These are phyloP conservation scores for Rhopalosiphum nymphaeae DNA, from an alignment of 2,888 invertebrate species.

Conservation along the genomic window DNA sequence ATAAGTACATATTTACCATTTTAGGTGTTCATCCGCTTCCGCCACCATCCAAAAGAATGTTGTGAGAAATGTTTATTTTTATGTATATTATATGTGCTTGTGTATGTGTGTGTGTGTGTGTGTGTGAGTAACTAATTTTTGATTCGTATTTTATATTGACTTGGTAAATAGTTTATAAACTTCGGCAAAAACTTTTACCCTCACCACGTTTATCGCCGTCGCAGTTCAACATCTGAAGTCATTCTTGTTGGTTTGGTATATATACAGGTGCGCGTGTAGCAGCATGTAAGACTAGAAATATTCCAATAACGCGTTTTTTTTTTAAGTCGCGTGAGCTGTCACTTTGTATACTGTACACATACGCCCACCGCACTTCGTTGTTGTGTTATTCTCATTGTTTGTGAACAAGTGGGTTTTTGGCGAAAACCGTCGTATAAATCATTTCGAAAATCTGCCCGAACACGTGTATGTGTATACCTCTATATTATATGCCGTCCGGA, in stretches of 20 bases:
- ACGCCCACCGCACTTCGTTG: neutral
- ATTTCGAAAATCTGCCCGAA: conserved; percentile 39
- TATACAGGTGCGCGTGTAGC: neutral
- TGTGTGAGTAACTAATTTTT: neutral
- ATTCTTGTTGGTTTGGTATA: neutral
- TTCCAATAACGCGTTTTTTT: neutral
- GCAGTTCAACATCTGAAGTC: neutral
- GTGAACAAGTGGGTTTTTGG: conserved; percentile 27
- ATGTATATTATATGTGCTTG: no score
- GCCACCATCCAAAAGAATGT: neutral
- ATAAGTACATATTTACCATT: neutral
- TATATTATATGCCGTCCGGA: conserved; percentile 30
- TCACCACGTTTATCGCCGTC: neutral
- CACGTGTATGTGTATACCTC: neutral
- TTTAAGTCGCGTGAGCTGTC: neutral
- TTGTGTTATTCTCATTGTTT: neutral
- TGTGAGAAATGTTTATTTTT: neutral
- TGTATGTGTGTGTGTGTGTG: no score
- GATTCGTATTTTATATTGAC: neutral
- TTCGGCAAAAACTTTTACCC: neutral
- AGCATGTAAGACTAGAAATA: conserved; percentile 9
- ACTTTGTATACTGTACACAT: neutral
- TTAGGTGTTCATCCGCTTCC: no score
- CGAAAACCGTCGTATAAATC: conserved; percentile 33
- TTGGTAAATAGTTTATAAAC: neutral